Evolutionary conservation across 2,888 invertebrate genomes (phyloP), one percentile per base, ranked within the genome.

Genomic region (Chorisops tibialis): DNA sequence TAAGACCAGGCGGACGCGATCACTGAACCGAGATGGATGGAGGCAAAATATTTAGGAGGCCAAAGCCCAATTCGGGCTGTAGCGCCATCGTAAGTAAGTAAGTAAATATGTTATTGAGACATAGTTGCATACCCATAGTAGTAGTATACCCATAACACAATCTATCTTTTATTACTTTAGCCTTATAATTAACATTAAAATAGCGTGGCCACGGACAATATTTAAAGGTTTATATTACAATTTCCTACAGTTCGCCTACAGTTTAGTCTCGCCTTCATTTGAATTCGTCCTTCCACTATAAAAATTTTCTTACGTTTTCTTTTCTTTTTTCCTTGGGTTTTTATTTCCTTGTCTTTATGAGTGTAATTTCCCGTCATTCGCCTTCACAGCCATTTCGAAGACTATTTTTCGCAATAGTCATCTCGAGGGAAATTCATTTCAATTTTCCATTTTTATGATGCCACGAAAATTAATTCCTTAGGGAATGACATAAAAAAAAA

Each of bases 391-490:
- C 9, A 30, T 30, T 30, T 30, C 30, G 9, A 30, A 30, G 9
- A 30, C 30, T 30, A 7, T 30, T 30, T 30, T 38, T 51, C 24
- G 51, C 38, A 51, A 51, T 51, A 51, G 37, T 51, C 51, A 51
- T 51, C 18, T 35, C 41, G n/a, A 2, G 39, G 54, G 54, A 54
- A 54, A 54, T 54, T 54, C 54, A 54, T 54, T 54, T 54, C 54
- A 54, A 43, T 54, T 54, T 54, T 54, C 41, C 54, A 41, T 54
- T 54, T 54, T 54, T 54, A 54, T 38, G 54, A 41, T 54, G 43
- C 54, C 41, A 54, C 54, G 54, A 43, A 43, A 54, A 54, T 54
- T 54, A 54, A 54, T 54, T 54, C 54, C 43, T 22, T 41, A 11
- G 54, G 24, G 54, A 54, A 21, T 14, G 18, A 11, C n/a, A 14